These are phyloP conservation scores for Selenia dentaria DNA, from an alignment of 2,888 invertebrate genomes.

Conservation along the genomic window DNA sequence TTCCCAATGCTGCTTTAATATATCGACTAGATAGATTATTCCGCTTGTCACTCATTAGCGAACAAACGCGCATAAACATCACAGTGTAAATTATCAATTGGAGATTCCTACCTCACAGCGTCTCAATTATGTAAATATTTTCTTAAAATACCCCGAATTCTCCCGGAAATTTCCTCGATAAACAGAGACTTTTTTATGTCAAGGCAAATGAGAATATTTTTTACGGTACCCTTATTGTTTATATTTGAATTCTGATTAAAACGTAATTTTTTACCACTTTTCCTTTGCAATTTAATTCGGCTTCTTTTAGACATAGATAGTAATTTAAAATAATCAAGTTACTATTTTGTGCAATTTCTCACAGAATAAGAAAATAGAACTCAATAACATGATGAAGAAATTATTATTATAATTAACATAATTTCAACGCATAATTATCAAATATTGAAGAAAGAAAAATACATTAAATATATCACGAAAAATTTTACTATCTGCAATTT, in stretches of 20 bases:
- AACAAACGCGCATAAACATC: background rate
- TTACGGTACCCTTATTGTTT: constrained; percentile 1
- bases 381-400: no score
- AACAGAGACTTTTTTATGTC: constrained; percentile 12
- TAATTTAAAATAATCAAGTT: no score
- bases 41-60: background rate
- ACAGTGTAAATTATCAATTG: constrained; percentile 13
- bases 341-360: no score
- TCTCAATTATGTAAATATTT: constrained; percentile 18
- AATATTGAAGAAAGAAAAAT: no score
- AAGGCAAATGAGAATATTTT: constrained; percentile 9
- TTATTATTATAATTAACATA: no score
- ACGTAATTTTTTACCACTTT: constrained; percentile 1
- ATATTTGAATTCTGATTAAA: constrained; percentile 8
- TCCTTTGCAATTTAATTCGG: background rate
- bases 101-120: constrained; percentile 7
- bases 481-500: no score
- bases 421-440: no score
- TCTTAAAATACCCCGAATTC: constrained; percentile 5
- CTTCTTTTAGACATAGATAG: background rate
- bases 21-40: no score
- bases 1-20: no score
- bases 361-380: no score
- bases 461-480: no score
- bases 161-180: constrained; percentile 5